phyloP scores from a whole-genome alignment of 2,888 invertebrate species.

The Deladenus siricidicola region DNA sequence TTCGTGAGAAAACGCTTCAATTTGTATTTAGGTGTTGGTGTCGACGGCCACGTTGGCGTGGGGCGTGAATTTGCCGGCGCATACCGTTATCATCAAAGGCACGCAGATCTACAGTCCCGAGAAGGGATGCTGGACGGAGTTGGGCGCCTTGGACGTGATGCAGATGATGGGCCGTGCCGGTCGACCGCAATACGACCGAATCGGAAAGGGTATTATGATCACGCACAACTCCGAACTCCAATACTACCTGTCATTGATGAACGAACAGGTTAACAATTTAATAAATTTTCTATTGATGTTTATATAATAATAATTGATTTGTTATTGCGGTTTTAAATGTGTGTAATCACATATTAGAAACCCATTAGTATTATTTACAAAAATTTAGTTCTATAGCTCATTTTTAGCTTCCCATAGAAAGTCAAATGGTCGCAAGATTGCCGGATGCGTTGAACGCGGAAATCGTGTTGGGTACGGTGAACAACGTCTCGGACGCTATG shows the following conservation, averaged over 20 bases:
- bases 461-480: slow-evolving; percentile 86
- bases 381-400: no score
- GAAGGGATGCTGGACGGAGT: slow-evolving; percentile 93
- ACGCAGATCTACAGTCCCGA: slow-evolving; percentile 95
- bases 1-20: not conserved
- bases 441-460: slow-evolving; percentile 97
- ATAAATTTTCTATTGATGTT: not conserved
- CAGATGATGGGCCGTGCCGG: slow-evolving; percentile 82
- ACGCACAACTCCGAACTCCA: slow-evolving; percentile 97
- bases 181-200: slow-evolving; percentile 93
- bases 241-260: slow-evolving; percentile 89
- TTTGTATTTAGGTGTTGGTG: slow-evolving; percentile 65
- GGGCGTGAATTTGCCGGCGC: slow-evolving; percentile 98
- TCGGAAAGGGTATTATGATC: slow-evolving; percentile 85
- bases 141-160: slow-evolving; percentile 90
- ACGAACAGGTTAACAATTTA: slow-evolving; percentile 67
- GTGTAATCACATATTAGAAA: not conserved
- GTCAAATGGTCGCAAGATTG: slow-evolving; percentile 81
- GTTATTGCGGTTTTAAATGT: not conserved
- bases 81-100: slow-evolving; percentile 94
- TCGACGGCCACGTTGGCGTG: slow-evolving; percentile 97
- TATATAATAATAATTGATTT: slow-evolving; percentile 1
- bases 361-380: not conserved
- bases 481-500: slow-evolving; percentile 79
- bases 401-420: slow-evolving; percentile 86